phyloP scores from a whole-genome alignment of 2,888 invertebrate genomes.

The Drosophila yooni region DNA sequence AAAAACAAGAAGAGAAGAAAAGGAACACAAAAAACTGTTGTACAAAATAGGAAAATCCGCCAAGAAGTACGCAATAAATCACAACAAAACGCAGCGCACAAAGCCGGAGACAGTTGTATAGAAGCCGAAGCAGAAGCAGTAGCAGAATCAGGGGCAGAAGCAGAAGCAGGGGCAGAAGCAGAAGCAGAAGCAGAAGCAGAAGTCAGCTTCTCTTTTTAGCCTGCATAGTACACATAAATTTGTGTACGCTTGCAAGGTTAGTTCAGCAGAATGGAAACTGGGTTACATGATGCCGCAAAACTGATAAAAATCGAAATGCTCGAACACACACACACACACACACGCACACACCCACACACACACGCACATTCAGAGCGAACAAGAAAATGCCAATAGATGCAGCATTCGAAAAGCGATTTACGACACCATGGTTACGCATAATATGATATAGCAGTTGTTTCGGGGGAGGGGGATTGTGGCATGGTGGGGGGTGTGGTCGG shows the following conservation, averaged over 20 bases:
- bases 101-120: slow-evolving; percentile 42
- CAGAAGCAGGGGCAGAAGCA: neutral
- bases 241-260: slow-evolving; percentile 70
- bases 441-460: slow-evolving; percentile 58
- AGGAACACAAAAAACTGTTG: slow-evolving; percentile 40
- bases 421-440: slow-evolving; percentile 73
- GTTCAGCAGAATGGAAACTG: slow-evolving; percentile 63
- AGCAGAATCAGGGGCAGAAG: neutral
- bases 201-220: slow-evolving; percentile 16
- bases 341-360: slow-evolving; percentile 2
- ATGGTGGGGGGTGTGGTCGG: slow-evolving; percentile 1
- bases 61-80: slow-evolving; percentile 72
- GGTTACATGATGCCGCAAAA: slow-evolving; percentile 61
- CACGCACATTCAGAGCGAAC: slow-evolving; percentile 3
- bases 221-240: slow-evolving; percentile 63
- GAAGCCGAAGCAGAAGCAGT: slow-evolving; percentile 2
- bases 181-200: neutral
- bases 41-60: slow-evolving; percentile 66
- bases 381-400: slow-evolving; percentile 66
- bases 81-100: slow-evolving; percentile 57
- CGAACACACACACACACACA: slow-evolving; percentile 7
- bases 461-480: neutral
- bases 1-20: slow-evolving; percentile 7
- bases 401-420: slow-evolving; percentile 74
- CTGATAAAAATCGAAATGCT: slow-evolving; percentile 62